phyloP scores from a whole-genome alignment of 2,797 vertebrate genomes.

The Leucoraja ocellata region DNA sequence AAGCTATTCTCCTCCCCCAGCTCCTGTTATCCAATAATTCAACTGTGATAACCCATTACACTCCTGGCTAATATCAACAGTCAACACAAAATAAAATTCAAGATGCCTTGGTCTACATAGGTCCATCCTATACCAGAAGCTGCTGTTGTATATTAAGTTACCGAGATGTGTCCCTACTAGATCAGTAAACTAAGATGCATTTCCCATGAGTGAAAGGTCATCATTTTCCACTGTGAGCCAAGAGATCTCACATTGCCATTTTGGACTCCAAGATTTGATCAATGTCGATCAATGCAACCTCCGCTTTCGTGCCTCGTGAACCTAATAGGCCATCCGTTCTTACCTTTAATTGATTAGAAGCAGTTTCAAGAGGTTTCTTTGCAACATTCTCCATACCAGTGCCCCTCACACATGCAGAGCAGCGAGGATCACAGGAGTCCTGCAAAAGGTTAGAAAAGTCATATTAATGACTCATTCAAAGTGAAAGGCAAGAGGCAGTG shows the following conservation, averaged over 20 bases:
- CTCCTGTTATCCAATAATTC: not conserved
- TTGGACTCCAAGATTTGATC: not conserved
- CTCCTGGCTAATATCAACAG: not conserved
- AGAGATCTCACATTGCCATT: not conserved
- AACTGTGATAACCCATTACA: not conserved
- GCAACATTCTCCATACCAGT: constrained; percentile 84
- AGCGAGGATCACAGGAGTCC: constrained; percentile 45
- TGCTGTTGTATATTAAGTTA: not conserved
- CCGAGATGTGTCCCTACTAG: not conserved
- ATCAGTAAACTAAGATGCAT: not conserved
- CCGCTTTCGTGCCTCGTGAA: not conserved
- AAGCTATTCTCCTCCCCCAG: not conserved
- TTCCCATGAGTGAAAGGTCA: not conserved
- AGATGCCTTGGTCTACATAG: not conserved
- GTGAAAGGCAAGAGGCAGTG: not conserved
- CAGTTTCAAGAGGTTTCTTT: constrained; percentile 48
- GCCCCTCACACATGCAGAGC: constrained; percentile 50
- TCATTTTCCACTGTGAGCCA: not conserved
- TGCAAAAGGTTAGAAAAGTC: constrained; percentile 38
- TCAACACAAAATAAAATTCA: not conserved
- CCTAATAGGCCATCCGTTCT: not conserved
- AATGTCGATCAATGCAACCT: not conserved
- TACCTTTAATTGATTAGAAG: not conserved
- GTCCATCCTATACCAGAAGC: not conserved
- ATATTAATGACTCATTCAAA: not conserved